Conservation (phyloP, 2,888 invertebrate genomes). For the Meliscaeva auricollis region DNA sequence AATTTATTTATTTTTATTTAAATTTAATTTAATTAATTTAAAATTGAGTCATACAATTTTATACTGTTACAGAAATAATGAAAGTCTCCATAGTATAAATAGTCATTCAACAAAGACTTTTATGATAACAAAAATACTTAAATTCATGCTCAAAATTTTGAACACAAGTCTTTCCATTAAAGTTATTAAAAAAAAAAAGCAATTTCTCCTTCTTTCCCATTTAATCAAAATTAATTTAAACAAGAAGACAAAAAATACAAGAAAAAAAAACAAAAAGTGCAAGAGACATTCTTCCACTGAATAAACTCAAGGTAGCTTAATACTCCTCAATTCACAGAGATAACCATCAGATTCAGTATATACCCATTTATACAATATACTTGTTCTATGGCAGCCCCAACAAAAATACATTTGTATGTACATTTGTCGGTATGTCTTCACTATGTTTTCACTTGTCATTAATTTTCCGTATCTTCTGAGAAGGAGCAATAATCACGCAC, state of each 20-base stretch:
- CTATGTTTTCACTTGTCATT: slow-evolving; percentile 43
- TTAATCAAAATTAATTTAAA: not conserved
- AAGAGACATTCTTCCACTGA: not conserved
- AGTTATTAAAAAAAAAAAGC: not conserved
- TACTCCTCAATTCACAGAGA: not conserved
- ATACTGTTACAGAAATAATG: too few species aligned
- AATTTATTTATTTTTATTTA: too few species aligned
- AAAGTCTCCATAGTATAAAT: not conserved
- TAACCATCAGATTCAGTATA: not conserved
- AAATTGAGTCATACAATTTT: too few species aligned
- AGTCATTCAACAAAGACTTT: not conserved
- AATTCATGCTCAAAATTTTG: not conserved
- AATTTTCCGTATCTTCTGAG: slow-evolving; percentile 46
- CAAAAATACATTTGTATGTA: not conserved
- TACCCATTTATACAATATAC: not conserved
- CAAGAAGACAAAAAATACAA: not conserved
- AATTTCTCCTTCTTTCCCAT: not conserved
- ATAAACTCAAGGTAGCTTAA: slow-evolving; percentile 23
- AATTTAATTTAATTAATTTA: too few species aligned
- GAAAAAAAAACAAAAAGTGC: not conserved
- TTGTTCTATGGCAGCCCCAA: too few species aligned
- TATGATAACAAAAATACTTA: not conserved
- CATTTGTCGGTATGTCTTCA: not conserved
- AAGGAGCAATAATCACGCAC: slow-evolving; percentile 43
- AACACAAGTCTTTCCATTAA: slow-evolving; percentile 8